These are phyloP conservation scores for Teleopsis dalmanni DNA, from an alignment of 1,140 invertebrate species.

Conservation along the genomic window DNA sequence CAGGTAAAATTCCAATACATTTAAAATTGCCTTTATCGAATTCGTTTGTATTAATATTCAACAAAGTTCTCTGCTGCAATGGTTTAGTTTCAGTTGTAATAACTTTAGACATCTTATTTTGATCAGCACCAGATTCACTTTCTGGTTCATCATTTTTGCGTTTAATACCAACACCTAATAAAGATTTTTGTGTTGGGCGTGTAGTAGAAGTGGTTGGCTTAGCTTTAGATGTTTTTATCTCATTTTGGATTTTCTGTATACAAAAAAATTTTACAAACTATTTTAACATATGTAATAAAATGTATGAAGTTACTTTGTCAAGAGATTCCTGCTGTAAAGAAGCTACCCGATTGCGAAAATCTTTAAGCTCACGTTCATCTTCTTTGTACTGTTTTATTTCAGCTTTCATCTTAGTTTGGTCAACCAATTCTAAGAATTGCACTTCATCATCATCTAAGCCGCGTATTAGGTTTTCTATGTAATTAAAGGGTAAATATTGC, in stretches of 20 bases:
- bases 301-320: slow-evolving; percentile 48
- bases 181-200: slow-evolving; percentile 31
- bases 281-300: neutral
- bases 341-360: slow-evolving; percentile 74
- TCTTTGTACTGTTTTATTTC: slow-evolving; percentile 72
- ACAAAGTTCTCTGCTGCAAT: neutral
- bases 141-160: slow-evolving; percentile 52
- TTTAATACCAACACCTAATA: slow-evolving; percentile 45
- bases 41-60: slow-evolving; percentile 17
- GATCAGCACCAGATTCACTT: neutral
- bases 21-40: slow-evolving; percentile 47
- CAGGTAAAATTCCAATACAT: slow-evolving; percentile 69
- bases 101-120: slow-evolving; percentile 2
- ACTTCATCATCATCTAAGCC: slow-evolving; percentile 93
- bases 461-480: slow-evolving; percentile 92
- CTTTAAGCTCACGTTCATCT: slow-evolving; percentile 71
- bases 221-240: slow-evolving; percentile 25
- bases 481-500: slow-evolving; percentile 19
- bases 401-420: slow-evolving; percentile 73
- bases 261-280: neutral
- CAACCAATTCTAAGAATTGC: slow-evolving; percentile 83
- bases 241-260: slow-evolving; percentile 31
- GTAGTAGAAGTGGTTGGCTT: slow-evolving; percentile 8
- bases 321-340: slow-evolving; percentile 66
- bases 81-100: neutral